phyloP scores from a whole-genome alignment of 2,888 invertebrate genomes.

The Rhagium mordax region DNA sequence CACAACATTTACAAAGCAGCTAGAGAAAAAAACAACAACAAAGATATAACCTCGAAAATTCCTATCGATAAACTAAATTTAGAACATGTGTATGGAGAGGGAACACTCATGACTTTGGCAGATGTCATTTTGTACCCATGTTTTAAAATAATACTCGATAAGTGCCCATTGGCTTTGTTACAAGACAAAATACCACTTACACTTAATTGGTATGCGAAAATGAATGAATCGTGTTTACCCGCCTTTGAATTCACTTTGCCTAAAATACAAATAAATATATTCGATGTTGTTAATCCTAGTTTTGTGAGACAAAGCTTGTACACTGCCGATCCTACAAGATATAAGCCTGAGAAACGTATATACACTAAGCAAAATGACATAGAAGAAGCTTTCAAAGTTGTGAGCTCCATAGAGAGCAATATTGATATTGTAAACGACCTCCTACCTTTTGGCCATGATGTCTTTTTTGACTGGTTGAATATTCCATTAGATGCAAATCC shows the following conservation, averaged over 20 bases:
- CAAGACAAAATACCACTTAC: constrained; percentile 74
- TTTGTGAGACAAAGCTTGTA: constrained; percentile 79
- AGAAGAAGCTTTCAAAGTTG: constrained; percentile 74
- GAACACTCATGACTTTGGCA: constrained; percentile 85
- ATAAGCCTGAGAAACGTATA: constrained; percentile 80
- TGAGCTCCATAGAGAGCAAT: constrained; percentile 70
- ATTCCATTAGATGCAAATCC: constrained; percentile 86
- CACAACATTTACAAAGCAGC: constrained; percentile 89
- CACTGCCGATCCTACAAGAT: constrained; percentile 84
- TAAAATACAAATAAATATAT: not conserved
- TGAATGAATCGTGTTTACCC: constrained; percentile 54
- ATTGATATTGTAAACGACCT: constrained; percentile 65
- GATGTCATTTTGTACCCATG: constrained; percentile 87
- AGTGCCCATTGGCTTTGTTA: constrained; percentile 56
- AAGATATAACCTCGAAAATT: constrained; percentile 68
- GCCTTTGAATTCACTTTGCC: constrained; percentile 42
- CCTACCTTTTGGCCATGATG: constrained; percentile 68
- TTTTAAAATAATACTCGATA: constrained; percentile 75
- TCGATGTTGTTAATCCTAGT: constrained; percentile 58
- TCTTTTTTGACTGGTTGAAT: constrained; percentile 77
- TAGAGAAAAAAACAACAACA: constrained; percentile 71
- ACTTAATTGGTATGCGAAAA: constrained; percentile 75
- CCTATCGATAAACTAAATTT: constrained; percentile 73
- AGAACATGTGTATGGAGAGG: constrained; percentile 87
- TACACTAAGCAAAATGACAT: constrained; percentile 86